These are phyloP conservation scores for Axis porcinus DNA, from an alignment of 2,113 vertebrate genomes.

Conservation along the genomic window DNA sequence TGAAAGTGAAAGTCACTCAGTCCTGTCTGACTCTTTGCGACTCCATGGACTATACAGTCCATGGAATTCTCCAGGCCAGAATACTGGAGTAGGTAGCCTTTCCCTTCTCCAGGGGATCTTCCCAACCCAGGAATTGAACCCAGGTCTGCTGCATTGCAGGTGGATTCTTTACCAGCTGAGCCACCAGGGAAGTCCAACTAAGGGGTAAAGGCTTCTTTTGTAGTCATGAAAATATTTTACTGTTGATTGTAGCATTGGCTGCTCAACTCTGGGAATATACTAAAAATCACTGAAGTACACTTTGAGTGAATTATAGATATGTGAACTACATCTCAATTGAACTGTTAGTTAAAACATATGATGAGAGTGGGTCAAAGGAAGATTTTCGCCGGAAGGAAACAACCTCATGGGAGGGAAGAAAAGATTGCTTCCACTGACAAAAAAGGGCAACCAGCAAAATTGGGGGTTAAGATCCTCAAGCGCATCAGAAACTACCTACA, in stretches of 20 bases:
- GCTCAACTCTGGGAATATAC: not conserved
- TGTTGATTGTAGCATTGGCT: not conserved
- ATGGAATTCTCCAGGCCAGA: not conserved
- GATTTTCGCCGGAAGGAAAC: not conserved
- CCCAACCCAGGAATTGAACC: not conserved
- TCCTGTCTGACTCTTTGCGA: rapidly evolving
- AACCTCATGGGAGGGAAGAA: not conserved
- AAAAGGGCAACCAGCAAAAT: not conserved
- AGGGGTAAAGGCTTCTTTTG: not conserved
- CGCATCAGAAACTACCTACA: not conserved
- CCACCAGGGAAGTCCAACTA: not conserved
- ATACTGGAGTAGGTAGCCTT: not conserved
- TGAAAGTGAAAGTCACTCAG: not conserved
- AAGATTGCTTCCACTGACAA: not conserved
- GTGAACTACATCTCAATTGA: not conserved
- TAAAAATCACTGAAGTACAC: not conserved
- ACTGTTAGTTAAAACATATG: not conserved
- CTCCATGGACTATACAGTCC: not conserved
- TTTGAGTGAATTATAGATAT: not conserved
- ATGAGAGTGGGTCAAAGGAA: not conserved
- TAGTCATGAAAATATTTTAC: not conserved
- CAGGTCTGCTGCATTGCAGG: not conserved
- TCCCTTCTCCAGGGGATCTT: not conserved
- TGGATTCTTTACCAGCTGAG: not conserved
- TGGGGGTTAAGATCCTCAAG: not conserved